Evolutionary conservation across 1,140 invertebrate species (phyloP).

Genomic region (Heterodera schachtii): DNA sequence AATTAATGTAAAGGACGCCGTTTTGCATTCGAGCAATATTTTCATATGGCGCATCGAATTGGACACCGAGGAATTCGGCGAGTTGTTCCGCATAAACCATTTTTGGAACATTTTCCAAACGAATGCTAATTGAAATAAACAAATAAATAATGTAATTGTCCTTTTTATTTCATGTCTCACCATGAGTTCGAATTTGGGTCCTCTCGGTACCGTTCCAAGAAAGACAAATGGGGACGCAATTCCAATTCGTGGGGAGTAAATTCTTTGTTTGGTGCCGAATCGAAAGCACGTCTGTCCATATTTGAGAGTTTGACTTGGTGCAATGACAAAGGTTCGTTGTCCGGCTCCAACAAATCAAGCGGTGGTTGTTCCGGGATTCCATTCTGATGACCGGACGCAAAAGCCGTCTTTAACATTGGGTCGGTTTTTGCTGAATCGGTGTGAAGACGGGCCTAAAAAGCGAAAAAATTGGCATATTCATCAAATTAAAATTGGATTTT

Average conservation of each 20-base stretch:
- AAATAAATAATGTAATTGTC: background rate
- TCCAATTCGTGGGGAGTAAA: constrained; percentile 9
- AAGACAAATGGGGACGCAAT: constrained; percentile 7
- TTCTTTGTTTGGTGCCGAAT: constrained; percentile 6
- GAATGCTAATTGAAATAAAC: background rate
- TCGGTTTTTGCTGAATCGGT: background rate
- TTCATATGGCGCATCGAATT: constrained; percentile 13
- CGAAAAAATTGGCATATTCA: background rate
- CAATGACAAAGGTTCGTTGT: background rate
- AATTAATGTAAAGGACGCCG: constrained; percentile 5
- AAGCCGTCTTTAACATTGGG: too few relatives aligned
- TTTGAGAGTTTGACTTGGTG: background rate
- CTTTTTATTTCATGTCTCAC: background rate
- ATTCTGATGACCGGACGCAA: too few relatives aligned
- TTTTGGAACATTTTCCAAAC: constrained; percentile 27
- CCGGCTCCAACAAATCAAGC: constrained; percentile 18
- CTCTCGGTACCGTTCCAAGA: constrained; percentile 12
- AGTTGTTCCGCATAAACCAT: constrained; percentile 27
- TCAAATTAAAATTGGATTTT: background rate
- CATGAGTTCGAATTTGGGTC: constrained; percentile 8
- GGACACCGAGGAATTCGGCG: constrained; percentile 22
- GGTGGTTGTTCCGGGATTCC: constrained; percentile 25
- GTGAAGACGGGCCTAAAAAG: background rate
- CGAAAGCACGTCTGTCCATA: background rate
- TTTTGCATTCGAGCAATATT: constrained; percentile 27